A percentile compares a stretch with the other conserved stretches of the same genome.
phyloP scores from a whole-genome alignment of 2,113 vertebrate species.

The Athene cunicularia region DNA sequence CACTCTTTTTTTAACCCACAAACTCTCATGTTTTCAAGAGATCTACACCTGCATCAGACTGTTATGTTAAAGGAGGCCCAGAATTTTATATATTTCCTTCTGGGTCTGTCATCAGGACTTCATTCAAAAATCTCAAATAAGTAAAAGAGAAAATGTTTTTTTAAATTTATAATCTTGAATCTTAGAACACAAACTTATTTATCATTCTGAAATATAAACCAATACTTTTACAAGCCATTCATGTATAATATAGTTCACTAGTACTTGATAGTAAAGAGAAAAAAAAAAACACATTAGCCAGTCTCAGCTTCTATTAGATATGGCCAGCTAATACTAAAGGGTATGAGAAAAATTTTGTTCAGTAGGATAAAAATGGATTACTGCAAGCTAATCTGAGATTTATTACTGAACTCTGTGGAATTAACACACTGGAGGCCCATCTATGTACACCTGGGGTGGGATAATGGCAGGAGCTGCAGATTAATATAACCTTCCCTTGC shows the following conservation, averaged over 20 bases:
- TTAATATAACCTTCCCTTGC: neutral
- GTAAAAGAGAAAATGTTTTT: neutral
- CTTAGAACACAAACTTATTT: neutral
- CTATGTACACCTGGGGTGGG: neutral
- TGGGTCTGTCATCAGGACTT: neutral
- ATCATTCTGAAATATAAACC: neutral
- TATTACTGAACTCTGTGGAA: neutral
- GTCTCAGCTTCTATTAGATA: neutral
- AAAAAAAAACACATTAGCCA: neutral
- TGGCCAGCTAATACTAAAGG: neutral
- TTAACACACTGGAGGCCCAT: neutral
- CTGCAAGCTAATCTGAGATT: neutral
- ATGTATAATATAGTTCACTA: constrained; percentile 41
- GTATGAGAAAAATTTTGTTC: neutral
- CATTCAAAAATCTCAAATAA: neutral
- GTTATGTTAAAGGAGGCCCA: neutral
- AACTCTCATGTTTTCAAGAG: neutral
- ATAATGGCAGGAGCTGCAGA: neutral
- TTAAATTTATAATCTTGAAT: neutral
- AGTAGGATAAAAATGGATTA: constrained; percentile 20
- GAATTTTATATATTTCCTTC: neutral
- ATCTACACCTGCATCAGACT: neutral
- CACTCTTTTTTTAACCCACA: neutral
- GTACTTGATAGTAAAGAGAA: neutral
- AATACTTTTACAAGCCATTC: constrained; percentile 34